Base-by-base conservation (phyloP, 2,113 vertebrate species). In the Dendrocopos noguchii region DNA sequence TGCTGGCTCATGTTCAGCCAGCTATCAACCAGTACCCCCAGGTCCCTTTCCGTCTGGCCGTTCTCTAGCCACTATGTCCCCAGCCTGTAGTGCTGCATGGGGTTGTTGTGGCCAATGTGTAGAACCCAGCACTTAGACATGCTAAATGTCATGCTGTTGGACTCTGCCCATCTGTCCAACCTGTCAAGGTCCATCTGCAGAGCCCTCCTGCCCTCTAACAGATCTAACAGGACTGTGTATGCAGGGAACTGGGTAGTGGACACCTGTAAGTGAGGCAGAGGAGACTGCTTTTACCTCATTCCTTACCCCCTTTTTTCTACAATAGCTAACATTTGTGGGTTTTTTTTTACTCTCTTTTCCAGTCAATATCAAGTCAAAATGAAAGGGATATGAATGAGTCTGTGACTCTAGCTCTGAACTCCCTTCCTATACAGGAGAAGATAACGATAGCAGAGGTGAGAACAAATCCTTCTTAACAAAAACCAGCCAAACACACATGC, bases 401-500 rank as follows among this genome's bases (percentile, higher is more conserved):
- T 77, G 83, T 93, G 64, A 95, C 66, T 81, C 47, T 97, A 57
- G 28, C 93, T 81, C 74, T 97, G 84, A 96, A 91, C n/a, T 94
- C 55, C 0, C 95, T 97, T 86, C 97, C 97, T 63, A 94, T 97
- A 81, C 79, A 96, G 75, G 96, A 97, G 56, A 91, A 95, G 76
- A 95, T 97, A 90, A 68, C 84, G 24, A 91, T 97, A 88, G 76
- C 80, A 88, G 79, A 91, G 95, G 97, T 97, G 50, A 97, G 97
- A 94, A 74, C 13, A 80, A 74, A 13, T 50, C 19, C 66, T 34
- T 72, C 20, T 68, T 36, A 76, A 42, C 12, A 59, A 68, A 57
- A 87, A 28, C 36, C 46, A 89, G 36, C 46, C 24, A 52, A 72
- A 28, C 2, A 50, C 2, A 10, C 11, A 6, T 31, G 64, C 27